phyloP scores from a whole-genome alignment of 2,113 vertebrate genomes.

The Mionectes macconnelli region DNA sequence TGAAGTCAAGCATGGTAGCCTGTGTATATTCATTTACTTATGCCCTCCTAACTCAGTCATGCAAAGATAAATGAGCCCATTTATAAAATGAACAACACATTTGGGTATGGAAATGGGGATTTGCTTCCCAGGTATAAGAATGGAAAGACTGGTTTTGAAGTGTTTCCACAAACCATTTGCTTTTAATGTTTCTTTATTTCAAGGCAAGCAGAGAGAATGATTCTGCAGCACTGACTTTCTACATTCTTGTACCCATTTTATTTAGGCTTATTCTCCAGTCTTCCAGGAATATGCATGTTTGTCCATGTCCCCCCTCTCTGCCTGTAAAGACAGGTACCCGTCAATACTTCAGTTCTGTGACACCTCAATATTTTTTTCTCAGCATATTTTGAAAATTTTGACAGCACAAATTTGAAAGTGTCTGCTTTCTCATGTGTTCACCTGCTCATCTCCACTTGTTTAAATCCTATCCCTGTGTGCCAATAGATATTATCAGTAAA shows the following conservation, averaged over 20 bases:
- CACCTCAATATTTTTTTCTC: slow-evolving; percentile 27
- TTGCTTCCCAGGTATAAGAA: not conserved
- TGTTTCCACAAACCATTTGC: slow-evolving; percentile 1
- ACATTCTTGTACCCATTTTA: not conserved
- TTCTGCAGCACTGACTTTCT: not conserved
- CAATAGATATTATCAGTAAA: slow-evolving; percentile 68
- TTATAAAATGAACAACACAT: not conserved
- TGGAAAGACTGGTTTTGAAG: not conserved
- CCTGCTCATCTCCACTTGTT: slow-evolving; percentile 43
- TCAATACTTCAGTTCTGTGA: slow-evolving; percentile 7
- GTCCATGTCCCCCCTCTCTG: not conserved
- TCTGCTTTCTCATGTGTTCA: slow-evolving; percentile 28
- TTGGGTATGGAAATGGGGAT: not conserved
- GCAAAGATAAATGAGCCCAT: slow-evolving; percentile 2
- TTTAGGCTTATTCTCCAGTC: not conserved
- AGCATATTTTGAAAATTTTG: slow-evolving; percentile 30
- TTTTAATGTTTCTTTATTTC: not conserved
- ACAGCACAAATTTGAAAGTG: slow-evolving; percentile 43
- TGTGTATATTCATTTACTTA: slow-evolving; percentile 14
- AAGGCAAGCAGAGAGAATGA: not conserved
- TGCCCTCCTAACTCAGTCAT: not conserved
- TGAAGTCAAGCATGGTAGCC: not conserved
- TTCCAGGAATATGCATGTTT: not conserved
- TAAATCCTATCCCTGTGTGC: slow-evolving; percentile 55
- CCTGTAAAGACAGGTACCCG: not conserved